Percentiles rank a stretch among this genome's conserved stretches.
These are phyloP conservation scores for Phyllostomus discolor DNA, from an alignment of 2,113 vertebrate species.

Conservation along the genomic window DNA sequence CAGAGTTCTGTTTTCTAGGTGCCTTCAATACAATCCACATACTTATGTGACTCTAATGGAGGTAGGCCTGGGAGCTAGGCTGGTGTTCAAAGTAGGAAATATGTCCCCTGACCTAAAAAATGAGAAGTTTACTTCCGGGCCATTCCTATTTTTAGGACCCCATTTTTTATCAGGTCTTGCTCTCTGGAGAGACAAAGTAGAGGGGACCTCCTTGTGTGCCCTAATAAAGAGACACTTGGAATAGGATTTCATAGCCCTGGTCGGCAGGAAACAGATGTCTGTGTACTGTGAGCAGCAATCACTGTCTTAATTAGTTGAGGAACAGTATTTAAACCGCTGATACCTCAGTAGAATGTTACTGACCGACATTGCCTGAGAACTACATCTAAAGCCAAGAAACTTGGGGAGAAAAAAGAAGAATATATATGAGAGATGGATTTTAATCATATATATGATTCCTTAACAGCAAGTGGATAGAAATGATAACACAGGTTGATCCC, in stretches of 20 bases:
- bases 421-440: neutral
- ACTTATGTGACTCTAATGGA: neutral
- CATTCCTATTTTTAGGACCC: neutral
- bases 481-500: neutral
- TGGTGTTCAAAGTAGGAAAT: neutral
- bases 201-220: neutral
- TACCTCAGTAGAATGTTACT: neutral
- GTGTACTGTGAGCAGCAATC: neutral
- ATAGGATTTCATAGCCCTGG: neutral
- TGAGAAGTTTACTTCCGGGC: neutral
- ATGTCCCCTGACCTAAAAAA: neutral
- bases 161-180: neutral
- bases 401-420: neutral
- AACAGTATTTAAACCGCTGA: neutral
- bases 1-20: constrained; percentile 8
- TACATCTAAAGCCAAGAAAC: neutral
- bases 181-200: neutral
- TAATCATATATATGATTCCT: neutral
- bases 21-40: neutral
- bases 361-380: neutral
- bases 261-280: neutral
- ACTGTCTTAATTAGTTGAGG: neutral
- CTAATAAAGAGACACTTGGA: neutral
- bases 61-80: neutral
- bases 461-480: neutral